These are phyloP conservation scores for Dorcus hopei DNA, from an alignment of 2,888 invertebrate species.

Conservation along the genomic window DNA sequence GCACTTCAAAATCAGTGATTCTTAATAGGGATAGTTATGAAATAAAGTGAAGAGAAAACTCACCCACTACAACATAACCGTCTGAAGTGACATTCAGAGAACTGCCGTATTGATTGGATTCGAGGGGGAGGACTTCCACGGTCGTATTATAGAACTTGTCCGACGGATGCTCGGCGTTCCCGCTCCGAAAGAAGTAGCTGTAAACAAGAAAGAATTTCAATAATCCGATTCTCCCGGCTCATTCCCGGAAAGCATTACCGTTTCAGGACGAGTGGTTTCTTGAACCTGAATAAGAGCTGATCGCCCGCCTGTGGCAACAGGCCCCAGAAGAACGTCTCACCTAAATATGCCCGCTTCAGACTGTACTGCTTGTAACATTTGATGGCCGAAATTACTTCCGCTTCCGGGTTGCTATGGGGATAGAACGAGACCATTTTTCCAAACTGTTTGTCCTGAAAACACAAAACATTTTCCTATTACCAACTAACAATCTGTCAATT, in stretches of 20 bases:
- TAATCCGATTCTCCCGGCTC: background rate
- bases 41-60: slow-evolving; percentile 28
- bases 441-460: slow-evolving; percentile 78
- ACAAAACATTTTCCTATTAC: background rate
- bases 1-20: no score
- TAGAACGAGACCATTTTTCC: slow-evolving; percentile 77
- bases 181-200: slow-evolving; percentile 81
- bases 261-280: slow-evolving; percentile 65
- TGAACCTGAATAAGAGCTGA: slow-evolving; percentile 75
- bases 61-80: slow-evolving; percentile 69
- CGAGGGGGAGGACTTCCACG: slow-evolving; percentile 71
- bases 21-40: no score
- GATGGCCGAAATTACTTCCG: slow-evolving; percentile 67
- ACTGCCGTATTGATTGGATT: slow-evolving; percentile 42
- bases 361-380: slow-evolving; percentile 77
- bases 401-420: slow-evolving; percentile 76
- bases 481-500: no score
- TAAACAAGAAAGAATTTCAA: slow-evolving; percentile 28
- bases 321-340: slow-evolving; percentile 91
- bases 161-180: slow-evolving; percentile 84
- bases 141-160: slow-evolving; percentile 86
- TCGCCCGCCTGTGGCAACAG: slow-evolving; percentile 80
- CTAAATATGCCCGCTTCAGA: slow-evolving; percentile 77
- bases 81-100: slow-evolving; percentile 61
- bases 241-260: slow-evolving; percentile 51